Percentiles rank a stretch among this genome's conserved stretches.
Evolutionary conservation across 2,113 vertebrate species (phyloP).

Genomic region (Taurulus bubalis): DNA sequence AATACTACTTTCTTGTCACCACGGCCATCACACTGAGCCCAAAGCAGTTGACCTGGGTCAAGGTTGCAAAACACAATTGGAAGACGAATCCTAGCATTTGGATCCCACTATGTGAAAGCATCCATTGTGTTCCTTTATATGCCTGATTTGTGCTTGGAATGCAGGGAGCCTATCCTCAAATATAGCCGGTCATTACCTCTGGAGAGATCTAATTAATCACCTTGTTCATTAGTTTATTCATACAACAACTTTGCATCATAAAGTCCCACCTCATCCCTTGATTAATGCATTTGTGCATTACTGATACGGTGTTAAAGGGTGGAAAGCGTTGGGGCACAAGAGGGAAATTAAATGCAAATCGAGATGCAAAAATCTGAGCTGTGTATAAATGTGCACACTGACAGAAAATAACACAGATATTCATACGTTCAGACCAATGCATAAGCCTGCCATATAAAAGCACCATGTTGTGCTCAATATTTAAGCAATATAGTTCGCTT

Average conservation of each 20-base stretch:
- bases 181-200: slow-evolving; percentile 27
- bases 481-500: slow-evolving; percentile 10
- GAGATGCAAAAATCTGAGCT: slow-evolving; percentile 32
- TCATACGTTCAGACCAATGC: not conserved
- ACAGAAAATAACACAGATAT: slow-evolving; percentile 22
- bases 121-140: not conserved
- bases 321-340: not conserved
- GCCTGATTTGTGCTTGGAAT: not conserved
- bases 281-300: slow-evolving; percentile 24
- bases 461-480: not conserved
- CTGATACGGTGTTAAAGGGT: not conserved
- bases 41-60: slow-evolving; percentile 2
- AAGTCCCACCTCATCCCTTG: slow-evolving; percentile 11
- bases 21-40: not conserved
- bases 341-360: slow-evolving; percentile 46
- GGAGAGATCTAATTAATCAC: slow-evolving; percentile 43
- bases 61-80: not conserved
- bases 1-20: not conserved
- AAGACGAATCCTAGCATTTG: not conserved
- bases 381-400: not conserved
- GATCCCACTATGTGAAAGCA: not conserved
- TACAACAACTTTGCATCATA: slow-evolving; percentile 15
- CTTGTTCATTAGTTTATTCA: slow-evolving; percentile 49
- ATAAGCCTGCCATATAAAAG: not conserved
- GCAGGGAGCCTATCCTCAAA: not conserved